Evolutionary conservation across 2,797 vertebrate species (phyloP), one percentile per base, ranked within the genome.

Genomic region (Sebastes aleutianus): DNA sequence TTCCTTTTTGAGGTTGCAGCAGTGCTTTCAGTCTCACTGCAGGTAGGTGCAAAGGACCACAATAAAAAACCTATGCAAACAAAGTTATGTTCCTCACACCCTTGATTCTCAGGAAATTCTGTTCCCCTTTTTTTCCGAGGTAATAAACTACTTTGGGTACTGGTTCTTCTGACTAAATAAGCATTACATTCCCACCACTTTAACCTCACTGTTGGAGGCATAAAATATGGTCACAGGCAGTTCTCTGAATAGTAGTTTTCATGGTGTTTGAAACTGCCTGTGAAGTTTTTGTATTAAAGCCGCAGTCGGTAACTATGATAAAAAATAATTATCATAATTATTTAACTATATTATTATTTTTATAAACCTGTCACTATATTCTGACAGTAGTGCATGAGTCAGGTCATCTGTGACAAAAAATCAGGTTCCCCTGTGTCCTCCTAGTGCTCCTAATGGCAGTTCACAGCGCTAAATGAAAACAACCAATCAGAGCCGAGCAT

Each of bases 1-100:
- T 96, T 96, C 95, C 95, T 93, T 87, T 92, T 74, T 70, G 73
- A 87, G 85, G 83, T 68, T 83, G 82, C 82, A 79, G 81, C 70
- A 77, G 68, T 22, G 73, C 86, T 91, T 91, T 91, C 91, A 78
- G 80, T 88, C 78, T 88, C 73, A 59, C 53, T 63, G 32, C 9
- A 90, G 83, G 78, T 84, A 83, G 76, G 85, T 91, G 90, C 89
- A 93, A 74, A 79, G 80, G 34, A 91, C 94, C 93, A 90, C 94
- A 95, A 87, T 85, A 92, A 91, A 93, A 91, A 79, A 53, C 39
- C 39, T 76, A 72, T 61, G 90, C 90, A 90, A 87, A 91, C 85
- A 91, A 2, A 53, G 71, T 59, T 77, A 64, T 70, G 79, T 86
- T 83, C 80, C 83, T 82, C 77, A 74, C 78, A 74, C 69, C 22